Percentiles rank a stretch among this genome's conserved stretches.
phyloP scores from a whole-genome alignment of 2,888 invertebrate genomes.

The Deroplatys truncata region DNA sequence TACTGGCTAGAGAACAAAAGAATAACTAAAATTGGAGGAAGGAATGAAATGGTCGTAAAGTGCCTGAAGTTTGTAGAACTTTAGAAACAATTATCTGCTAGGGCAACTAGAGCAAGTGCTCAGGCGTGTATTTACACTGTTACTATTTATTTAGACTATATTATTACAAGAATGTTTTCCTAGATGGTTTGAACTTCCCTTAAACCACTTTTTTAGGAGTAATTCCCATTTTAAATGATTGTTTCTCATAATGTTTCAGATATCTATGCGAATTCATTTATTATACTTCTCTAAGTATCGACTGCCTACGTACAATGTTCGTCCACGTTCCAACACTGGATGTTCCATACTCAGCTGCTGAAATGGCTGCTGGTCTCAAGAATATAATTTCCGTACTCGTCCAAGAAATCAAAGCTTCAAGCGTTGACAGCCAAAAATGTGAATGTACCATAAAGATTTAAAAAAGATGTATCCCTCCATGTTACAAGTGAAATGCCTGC shows the following conservation, averaged over 20 bases:
- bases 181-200: no score
- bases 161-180: no score
- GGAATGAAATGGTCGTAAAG: no score
- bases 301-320: conserved; percentile 61
- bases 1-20: no score
- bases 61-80: no score
- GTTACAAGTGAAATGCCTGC: neutral
- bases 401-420: conserved; percentile 30
- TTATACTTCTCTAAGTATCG: conserved; percentile 67
- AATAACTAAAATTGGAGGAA: no score
- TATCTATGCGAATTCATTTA: conserved; percentile 81
- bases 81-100: no score
- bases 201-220: no score
- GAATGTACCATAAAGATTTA: neutral
- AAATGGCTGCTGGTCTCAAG: conserved; percentile 55
- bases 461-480: neutral
- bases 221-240: no score
- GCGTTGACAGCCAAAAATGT: neutral
- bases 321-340: conserved; percentile 72
- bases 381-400: conserved; percentile 43
- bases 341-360: conserved; percentile 54
- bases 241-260: conserved; percentile 44
- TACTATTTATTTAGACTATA: no score
- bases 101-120: no score
- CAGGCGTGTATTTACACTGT: no score